A percentile compares a stretch with the other conserved stretches of the same genome.
phyloP scores from a whole-genome alignment of 2,797 vertebrate genomes.

The Furcifer pardalis region DNA sequence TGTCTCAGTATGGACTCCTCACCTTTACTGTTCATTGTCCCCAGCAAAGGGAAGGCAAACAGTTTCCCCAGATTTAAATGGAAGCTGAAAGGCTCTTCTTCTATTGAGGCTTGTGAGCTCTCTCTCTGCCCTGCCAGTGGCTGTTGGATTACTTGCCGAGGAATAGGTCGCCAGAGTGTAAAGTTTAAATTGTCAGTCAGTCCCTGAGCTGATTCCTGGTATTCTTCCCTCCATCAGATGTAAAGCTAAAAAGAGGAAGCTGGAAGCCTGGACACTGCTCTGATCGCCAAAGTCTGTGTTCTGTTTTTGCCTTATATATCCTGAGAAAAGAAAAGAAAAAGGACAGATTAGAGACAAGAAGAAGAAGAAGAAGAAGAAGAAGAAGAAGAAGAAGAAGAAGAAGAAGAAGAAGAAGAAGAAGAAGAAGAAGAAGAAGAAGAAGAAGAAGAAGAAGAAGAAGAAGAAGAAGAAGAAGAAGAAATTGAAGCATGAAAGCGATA shows the following conservation, averaged over 20 bases:
- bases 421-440: too few species aligned
- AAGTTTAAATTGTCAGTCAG: background rate
- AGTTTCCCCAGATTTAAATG: background rate
- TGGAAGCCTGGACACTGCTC: background rate
- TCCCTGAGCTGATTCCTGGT: background rate
- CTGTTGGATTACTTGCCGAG: background rate
- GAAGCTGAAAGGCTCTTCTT: background rate
- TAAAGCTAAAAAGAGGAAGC: background rate
- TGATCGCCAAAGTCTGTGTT: background rate
- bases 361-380: too few species aligned
- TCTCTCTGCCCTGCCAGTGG: background rate
- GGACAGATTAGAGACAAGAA: too few species aligned
- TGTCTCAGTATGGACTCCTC: constrained; percentile 89
- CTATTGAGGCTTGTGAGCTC: background rate
- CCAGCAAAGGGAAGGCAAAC: constrained; percentile 47
- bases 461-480: too few species aligned
- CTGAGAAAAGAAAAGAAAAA: background rate
- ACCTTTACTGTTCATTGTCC: constrained; percentile 93
- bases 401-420: too few species aligned
- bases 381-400: too few species aligned
- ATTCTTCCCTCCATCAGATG: too few species aligned
- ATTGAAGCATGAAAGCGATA: background rate
- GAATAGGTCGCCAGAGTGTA: background rate
- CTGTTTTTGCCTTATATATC: background rate
- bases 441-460: too few species aligned